These are phyloP conservation scores for Heliothis virescens DNA, from an alignment of 1,140 invertebrate species.

Conservation along the genomic window DNA sequence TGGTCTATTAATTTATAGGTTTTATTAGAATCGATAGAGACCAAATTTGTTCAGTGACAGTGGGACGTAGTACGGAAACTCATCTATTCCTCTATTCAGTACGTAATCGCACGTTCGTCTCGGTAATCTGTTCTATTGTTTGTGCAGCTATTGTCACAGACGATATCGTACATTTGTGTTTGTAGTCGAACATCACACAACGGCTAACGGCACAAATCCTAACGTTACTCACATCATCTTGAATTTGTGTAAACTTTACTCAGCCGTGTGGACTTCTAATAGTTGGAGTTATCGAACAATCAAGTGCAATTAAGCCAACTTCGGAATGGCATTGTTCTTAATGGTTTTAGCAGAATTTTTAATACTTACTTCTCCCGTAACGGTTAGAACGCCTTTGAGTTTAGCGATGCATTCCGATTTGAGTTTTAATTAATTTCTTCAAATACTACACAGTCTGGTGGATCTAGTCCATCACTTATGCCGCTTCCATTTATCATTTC, in stretches of 20 bases:
- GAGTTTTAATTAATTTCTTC: background rate
- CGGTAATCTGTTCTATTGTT: constrained; percentile 63
- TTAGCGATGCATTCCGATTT: background rate
- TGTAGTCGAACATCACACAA: constrained; percentile 32
- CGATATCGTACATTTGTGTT: constrained; percentile 50
- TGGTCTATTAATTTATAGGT: constrained; percentile 12
- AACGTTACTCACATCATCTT: constrained; percentile 40
- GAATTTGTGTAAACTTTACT: constrained; percentile 36
- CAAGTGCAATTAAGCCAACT: constrained; percentile 16
- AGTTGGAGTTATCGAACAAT: constrained; percentile 15
- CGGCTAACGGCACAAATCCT: constrained; percentile 33
- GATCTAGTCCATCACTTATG: background rate
- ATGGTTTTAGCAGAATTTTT: background rate
- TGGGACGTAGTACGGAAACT: constrained; percentile 42
- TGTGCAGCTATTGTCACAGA: constrained; percentile 57
- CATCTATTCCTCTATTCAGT: constrained; percentile 48
- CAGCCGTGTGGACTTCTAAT: constrained; percentile 33
- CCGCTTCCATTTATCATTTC: background rate
- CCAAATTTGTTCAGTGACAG: constrained; percentile 5
- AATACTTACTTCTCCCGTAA: background rate
- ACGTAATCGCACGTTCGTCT: constrained; percentile 51
- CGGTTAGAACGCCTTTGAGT: background rate
- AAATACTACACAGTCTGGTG: background rate
- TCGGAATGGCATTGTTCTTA: constrained; percentile 2
- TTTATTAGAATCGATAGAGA: background rate